Evolutionary conservation across 2,888 invertebrate species (phyloP).

Genomic region (Habroteleia sp.): DNA sequence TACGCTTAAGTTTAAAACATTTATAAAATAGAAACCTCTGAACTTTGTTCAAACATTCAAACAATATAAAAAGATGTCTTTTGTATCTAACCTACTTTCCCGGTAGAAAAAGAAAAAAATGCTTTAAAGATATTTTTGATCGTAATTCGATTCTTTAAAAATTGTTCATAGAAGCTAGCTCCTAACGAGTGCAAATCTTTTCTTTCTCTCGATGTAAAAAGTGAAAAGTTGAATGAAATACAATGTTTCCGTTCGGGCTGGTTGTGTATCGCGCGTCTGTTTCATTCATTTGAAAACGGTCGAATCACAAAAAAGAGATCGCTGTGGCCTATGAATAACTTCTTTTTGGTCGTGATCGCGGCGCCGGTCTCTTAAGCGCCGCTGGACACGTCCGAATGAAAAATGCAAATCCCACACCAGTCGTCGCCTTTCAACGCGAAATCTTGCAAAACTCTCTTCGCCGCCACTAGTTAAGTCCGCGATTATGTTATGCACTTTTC

Average conservation of each 20-base stretch:
- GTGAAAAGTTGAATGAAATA: conserved; percentile 19
- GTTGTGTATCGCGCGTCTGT: conserved; percentile 48
- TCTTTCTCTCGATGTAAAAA: conserved; percentile 4
- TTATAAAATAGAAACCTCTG: no score
- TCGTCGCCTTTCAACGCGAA: conserved; percentile 45
- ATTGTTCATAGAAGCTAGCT: conserved; percentile 9
- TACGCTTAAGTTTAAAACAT: no score
- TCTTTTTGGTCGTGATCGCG: conserved; percentile 55
- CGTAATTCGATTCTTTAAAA: conserved; percentile 14
- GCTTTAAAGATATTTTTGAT: conserved; percentile 1
- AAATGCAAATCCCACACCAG: conserved; percentile 58
- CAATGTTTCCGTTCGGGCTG: conserved; percentile 28
- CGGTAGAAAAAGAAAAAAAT: neutral
- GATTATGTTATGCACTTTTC: conserved; percentile 56
- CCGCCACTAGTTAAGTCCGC: conserved; percentile 39
- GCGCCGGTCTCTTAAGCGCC: conserved; percentile 62
- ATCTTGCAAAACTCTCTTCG: conserved; percentile 44
- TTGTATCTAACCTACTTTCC: conserved; percentile 11
- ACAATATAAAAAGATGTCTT: neutral
- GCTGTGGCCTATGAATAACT: conserved; percentile 58
- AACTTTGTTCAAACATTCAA: conserved; percentile 8
- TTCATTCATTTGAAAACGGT: conserved; percentile 46
- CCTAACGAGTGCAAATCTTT: conserved; percentile 28
- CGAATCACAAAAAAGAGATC: conserved; percentile 51
- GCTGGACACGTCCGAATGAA: conserved; percentile 62